Evolutionary conservation across 2,113 vertebrate species (phyloP), one percentile per base, ranked within the genome.

Genomic region (Syngnathus floridae): DNA sequence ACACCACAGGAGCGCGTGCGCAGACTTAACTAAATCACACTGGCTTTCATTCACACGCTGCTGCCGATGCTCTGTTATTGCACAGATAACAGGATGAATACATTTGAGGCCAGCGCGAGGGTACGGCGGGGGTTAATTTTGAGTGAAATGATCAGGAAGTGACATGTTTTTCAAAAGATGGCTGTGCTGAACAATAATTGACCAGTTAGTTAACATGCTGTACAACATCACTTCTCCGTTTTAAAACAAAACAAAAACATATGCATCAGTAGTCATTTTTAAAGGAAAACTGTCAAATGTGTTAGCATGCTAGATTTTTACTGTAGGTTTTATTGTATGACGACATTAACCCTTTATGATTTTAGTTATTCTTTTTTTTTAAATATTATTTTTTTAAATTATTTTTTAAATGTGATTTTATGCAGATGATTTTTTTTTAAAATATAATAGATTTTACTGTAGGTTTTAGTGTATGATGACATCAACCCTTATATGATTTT

Each of bases 21-120:
- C 66, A 78, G 68, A 78, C 71, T 45, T 67, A 67, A 75, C 70
- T 67, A 73, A 66, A 64, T 72, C 66, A 26, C 65, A 35, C 22
- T 74, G 37, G 56, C 60, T 69, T 77, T 82, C 40, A 12, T 65
- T 77, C 67, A 66, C 59, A 60, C 70, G 65, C 57, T 52, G 64
- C 51, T 78, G 70, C 64, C 61, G 62, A 70, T 48, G 22, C 36
- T 16, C 67, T 59, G 70, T 65, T 12, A 6, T 66, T 66, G 68
- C 69, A 67, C 37, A 57, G 62, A 73, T 9, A 64, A 63, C 57
- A 48, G 65, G 22, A 41, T 43, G 59, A 61, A 61, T 43, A 26
- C 21, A 43, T 61, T 21, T 41, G 21, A 61, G 58, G 38, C 38
- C 58, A 43, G 58, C 10, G n/a, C 21, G 21, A 43, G 4, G n/a